These are phyloP conservation scores for Bos javanicus DNA, from an alignment of 2,113 vertebrate species.

Conservation along the genomic window DNA sequence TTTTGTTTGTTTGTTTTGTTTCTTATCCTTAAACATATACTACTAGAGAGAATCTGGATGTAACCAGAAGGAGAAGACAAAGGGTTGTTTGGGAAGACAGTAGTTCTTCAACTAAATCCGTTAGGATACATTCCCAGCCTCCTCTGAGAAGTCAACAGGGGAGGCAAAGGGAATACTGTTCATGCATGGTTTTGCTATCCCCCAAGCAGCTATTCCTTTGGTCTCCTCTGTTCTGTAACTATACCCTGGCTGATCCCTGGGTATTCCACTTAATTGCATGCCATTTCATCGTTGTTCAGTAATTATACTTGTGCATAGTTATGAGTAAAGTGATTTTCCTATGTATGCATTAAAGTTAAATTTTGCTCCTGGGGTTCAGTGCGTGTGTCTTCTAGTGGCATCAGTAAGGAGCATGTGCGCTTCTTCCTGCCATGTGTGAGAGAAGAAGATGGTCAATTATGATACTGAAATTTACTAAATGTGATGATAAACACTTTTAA, in stretches of 20 bases:
- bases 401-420: constrained; percentile 51
- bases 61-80: background rate
- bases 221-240: constrained; percentile 22
- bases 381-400: constrained; percentile 41
- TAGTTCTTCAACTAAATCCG: background rate
- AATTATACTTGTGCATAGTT: constrained; percentile 46
- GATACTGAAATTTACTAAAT: constrained; percentile 73
- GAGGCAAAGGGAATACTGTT: background rate
- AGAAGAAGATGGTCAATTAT: constrained; percentile 73
- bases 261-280: constrained; percentile 38
- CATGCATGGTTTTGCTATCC: constrained; percentile 7
- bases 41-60: background rate
- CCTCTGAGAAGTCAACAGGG: background rate
- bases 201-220: background rate
- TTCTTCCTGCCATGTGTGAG: constrained; percentile 65
- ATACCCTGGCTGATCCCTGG: background rate
- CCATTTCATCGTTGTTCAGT: constrained; percentile 42
- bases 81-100: background rate
- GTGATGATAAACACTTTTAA: constrained; percentile 76
- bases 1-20: background rate
- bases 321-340: constrained; percentile 52
- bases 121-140: background rate
- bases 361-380: constrained; percentile 46
- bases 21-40: background rate
- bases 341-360: constrained; percentile 40